These are phyloP conservation scores for Corythornis vintsioides DNA, from an alignment of 2,113 vertebrate genomes.

Conservation along the genomic window DNA sequence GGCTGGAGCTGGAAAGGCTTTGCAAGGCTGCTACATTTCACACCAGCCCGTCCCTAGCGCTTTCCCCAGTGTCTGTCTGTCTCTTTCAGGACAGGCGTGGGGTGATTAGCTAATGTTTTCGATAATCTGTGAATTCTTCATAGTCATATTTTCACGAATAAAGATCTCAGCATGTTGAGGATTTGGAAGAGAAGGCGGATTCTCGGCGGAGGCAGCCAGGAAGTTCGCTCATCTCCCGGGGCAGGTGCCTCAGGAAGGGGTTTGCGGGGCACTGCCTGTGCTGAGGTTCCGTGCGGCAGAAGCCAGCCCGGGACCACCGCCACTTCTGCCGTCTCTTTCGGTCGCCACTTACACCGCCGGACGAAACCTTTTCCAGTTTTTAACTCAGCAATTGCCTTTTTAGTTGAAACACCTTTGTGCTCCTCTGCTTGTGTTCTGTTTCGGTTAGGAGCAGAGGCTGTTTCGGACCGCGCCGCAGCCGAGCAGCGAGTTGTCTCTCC, in stretches of 20 bases:
- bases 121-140: constrained; percentile 61
- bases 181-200: neutral
- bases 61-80: neutral
- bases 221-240: neutral
- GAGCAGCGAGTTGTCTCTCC: neutral
- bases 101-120: constrained; percentile 63
- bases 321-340: neutral
- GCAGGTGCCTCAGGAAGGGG: neutral
- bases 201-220: neutral
- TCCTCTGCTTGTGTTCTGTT: neutral
- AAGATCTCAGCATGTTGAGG: neutral
- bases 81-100: constrained; percentile 38
- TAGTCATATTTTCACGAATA: constrained; percentile 33
- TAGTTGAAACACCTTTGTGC: neutral
- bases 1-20: constrained; percentile 42
- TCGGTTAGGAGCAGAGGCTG: neutral
- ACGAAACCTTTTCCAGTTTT: neutral
- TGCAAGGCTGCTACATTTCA: constrained; percentile 58
- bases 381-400: neutral
- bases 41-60: constrained; percentile 49
- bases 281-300: neutral
- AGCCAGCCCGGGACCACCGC: neutral
- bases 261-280: neutral
- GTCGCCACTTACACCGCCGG: neutral
- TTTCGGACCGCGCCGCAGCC: neutral